phyloP scores from a whole-genome alignment of 2,888 invertebrate species.

The Eutolmus rufibarbis region DNA sequence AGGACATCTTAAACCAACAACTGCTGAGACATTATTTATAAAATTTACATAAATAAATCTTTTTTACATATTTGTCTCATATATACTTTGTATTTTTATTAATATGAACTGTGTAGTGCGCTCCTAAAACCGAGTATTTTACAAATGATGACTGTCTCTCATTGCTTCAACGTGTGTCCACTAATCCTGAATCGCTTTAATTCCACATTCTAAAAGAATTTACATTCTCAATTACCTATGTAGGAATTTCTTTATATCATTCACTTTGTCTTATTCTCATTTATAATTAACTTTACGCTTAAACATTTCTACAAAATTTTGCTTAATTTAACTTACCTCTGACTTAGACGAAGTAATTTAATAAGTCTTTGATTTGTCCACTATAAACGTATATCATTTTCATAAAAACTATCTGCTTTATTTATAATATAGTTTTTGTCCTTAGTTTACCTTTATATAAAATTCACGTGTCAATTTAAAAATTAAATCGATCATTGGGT shows the following conservation, averaged over 20 bases:
- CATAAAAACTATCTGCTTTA: conserved; percentile 38
- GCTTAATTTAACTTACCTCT: neutral
- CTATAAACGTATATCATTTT: conserved; percentile 46
- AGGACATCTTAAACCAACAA: neutral
- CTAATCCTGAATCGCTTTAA: conserved; percentile 27
- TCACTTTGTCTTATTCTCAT: conserved; percentile 16
- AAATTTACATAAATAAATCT: conserved; percentile 21
- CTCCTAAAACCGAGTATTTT: conserved; percentile 46
- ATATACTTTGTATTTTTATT: conserved; percentile 2
- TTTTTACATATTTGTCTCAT: neutral
- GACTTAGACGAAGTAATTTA: conserved; percentile 30
- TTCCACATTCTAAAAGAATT: conserved; percentile 45
- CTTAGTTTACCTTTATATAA: conserved; percentile 46
- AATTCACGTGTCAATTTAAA: conserved; percentile 33
- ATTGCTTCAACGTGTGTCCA: neutral
- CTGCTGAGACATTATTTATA: neutral
- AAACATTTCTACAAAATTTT: conserved; percentile 34
- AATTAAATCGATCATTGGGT: conserved; percentile 37
- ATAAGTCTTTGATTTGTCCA: conserved; percentile 49
- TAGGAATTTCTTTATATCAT: conserved; percentile 19
- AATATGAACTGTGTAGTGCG: conserved; percentile 44
- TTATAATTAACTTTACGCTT: conserved; percentile 36
- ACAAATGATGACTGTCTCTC: conserved; percentile 12
- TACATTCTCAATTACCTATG: conserved; percentile 43
- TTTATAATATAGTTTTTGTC: conserved; percentile 46